A percentile compares a stretch with the other conserved stretches of the same genome.
phyloP scores from a whole-genome alignment of 2,888 invertebrate genomes.

The Oasisia sp. region DNA sequence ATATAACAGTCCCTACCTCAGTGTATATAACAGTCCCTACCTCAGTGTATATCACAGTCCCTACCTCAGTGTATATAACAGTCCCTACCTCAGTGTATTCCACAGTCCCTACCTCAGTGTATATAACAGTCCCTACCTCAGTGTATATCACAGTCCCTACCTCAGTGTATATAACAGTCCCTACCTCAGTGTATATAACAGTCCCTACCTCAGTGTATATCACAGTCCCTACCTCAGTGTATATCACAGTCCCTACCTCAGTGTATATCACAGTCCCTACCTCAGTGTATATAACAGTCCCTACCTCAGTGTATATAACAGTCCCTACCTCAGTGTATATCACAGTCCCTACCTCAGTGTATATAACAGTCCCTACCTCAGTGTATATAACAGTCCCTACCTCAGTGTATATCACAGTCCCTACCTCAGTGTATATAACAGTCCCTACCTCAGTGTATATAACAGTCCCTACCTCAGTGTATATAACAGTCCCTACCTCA shows the following conservation, averaged over 20 bases:
- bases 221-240: background rate
- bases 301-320: too few relatives aligned
- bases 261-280: background rate
- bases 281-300: background rate
- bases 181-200: background rate
- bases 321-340: background rate
- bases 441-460: too few relatives aligned
- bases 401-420: too few relatives aligned
- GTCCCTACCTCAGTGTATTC: background rate
- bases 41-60: too few relatives aligned
- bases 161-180: too few relatives aligned
- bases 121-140: background rate
- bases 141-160: background rate
- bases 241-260: background rate
- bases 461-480: background rate
- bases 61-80: background rate
- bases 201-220: too few relatives aligned
- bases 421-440: background rate
- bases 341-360: too few relatives aligned
- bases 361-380: background rate
- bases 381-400: background rate
- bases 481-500: background rate
- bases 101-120: too few relatives aligned
- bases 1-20: background rate
- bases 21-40: background rate